Base-by-base conservation (phyloP, 1,140 invertebrate genomes). In the Pteromalus puparum region DNA sequence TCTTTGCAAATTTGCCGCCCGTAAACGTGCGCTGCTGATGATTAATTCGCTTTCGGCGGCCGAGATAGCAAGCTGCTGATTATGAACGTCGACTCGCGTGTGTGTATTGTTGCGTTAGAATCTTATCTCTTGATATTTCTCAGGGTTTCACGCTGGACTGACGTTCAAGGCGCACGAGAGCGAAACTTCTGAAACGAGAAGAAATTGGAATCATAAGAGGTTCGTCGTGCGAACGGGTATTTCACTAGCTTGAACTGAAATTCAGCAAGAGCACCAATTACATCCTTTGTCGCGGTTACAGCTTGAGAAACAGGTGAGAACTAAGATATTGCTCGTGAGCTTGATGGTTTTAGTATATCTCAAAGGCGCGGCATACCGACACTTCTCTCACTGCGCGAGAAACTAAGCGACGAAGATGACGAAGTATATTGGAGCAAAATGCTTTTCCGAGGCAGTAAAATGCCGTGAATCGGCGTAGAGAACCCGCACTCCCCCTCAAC, bases 401-500 rank as follows among this genome's bases (percentile, higher is more conserved):
- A 53, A 0, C 48, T 12, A 53, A 18, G 48, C 15, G 46, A 10
- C 12, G 48, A 68, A 9, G 10, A 28, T 26, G 67, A 70, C 4
- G 10, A 28, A 18, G 53, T 61, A 1, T 61, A 21, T 13, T 70
- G 28, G 6, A 70, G 67, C 67, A 28, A 70, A 70, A 70, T 28
- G 67, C 67, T 68, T 68, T 68, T 68, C 48, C 67, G 67, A 68
- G 21, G 67, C 67, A 70, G 67, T 70, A 70, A 70, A 70, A 61
- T 61, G 24, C 13, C 26, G 26, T n/a, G n/a, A n/a, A n/a, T n/a
- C 26, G 61, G n/a, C 28, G 85, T 81, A 83, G 42, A 42, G 1
- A 88, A 83, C 82, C 53, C 4, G 21, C 21, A 61, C 18, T 21
- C 77, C 81, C 77, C 81, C 78, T 86, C 84, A 83, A 89, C 84